Evolutionary conservation across 2,888 invertebrate species (phyloP).

Genomic region (Lymantria dispar): DNA sequence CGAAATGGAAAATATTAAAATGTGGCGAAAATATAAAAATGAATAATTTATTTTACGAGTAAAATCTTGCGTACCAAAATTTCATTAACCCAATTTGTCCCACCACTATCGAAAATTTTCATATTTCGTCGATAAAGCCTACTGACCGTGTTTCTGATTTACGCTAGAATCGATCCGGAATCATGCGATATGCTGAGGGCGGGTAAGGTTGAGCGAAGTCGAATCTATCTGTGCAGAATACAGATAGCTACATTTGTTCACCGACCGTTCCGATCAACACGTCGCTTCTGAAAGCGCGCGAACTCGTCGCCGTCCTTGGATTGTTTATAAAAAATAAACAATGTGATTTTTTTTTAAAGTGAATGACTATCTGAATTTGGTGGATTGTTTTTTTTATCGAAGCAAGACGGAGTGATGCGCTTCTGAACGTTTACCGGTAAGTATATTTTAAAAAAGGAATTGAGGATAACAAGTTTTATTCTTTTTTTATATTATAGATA

Average conservation of each 20-base stretch:
- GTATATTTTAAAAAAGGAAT: conserved; percentile 9
- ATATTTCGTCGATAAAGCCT: conserved; percentile 30
- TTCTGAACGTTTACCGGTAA: conserved; percentile 21
- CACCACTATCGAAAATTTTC: conserved; percentile 29
- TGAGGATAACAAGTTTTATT: background rate
- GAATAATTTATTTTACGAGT: conserved; percentile 3
- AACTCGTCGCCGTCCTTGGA: conserved; percentile 22
- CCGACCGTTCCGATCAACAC: conserved; percentile 30
- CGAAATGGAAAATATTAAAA: background rate
- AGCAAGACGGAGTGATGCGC: conserved; percentile 22
- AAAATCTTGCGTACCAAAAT: conserved; percentile 9
- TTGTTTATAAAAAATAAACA: conserved; percentile 27
- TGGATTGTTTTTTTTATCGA: conserved; percentile 26
- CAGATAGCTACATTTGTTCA: conserved; percentile 32
- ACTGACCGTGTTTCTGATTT: conserved; percentile 33
- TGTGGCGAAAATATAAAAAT: background rate
- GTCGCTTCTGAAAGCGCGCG: conserved; percentile 33
- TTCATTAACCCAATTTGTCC: conserved; percentile 29
- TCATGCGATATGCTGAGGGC: conserved; percentile 37
- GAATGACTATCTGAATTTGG: conserved; percentile 23
- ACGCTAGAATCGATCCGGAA: conserved; percentile 30
- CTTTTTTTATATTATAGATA: background rate
- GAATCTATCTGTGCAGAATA: conserved; percentile 29
- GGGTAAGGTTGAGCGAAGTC: conserved; percentile 28
- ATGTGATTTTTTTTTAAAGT: conserved; percentile 31